These are phyloP conservation scores for Ethmia dodecea DNA, from an alignment of 2,888 invertebrate species.

Conservation along the genomic window DNA sequence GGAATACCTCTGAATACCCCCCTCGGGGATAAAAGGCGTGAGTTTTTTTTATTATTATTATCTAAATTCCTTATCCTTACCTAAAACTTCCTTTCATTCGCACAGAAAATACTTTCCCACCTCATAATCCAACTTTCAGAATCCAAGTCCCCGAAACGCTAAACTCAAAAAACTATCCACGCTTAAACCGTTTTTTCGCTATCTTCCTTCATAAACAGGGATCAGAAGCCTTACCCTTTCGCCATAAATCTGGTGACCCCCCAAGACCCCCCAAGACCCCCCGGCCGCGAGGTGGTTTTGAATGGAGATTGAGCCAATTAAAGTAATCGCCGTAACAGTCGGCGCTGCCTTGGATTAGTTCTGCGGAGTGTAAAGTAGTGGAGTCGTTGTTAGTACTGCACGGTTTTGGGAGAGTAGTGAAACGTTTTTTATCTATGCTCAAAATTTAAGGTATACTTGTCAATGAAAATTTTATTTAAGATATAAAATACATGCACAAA, in stretches of 20 bases:
- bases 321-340: conserved; percentile 84
- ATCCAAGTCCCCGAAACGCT: not conserved
- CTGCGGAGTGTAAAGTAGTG: conserved; percentile 39
- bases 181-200: conserved; percentile 46
- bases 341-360: conserved; percentile 83
- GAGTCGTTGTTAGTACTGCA: conserved; percentile 28
- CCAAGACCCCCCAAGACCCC: conserved; percentile 23
- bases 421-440: not conserved
- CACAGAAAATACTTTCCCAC: too few species aligned
- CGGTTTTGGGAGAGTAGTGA: too few species aligned
- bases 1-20: too few species aligned
- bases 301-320: conserved; percentile 83
- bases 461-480: too few species aligned
- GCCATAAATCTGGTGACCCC: conserved; percentile 69
- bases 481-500: too few species aligned
- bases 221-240: conserved; percentile 72
- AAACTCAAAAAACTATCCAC: conserved; percentile 2
- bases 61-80: too few species aligned
- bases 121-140: not conserved
- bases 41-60: too few species aligned
- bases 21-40: too few species aligned
- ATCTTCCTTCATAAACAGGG: conserved; percentile 76
- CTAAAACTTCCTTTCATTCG: too few species aligned
- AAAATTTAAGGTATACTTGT: not conserved
- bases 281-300: conserved; percentile 72